These are phyloP conservation scores for Caenorhabditis parvicauda DNA, from an alignment of 2,888 invertebrate genomes.

Conservation along the genomic window DNA sequence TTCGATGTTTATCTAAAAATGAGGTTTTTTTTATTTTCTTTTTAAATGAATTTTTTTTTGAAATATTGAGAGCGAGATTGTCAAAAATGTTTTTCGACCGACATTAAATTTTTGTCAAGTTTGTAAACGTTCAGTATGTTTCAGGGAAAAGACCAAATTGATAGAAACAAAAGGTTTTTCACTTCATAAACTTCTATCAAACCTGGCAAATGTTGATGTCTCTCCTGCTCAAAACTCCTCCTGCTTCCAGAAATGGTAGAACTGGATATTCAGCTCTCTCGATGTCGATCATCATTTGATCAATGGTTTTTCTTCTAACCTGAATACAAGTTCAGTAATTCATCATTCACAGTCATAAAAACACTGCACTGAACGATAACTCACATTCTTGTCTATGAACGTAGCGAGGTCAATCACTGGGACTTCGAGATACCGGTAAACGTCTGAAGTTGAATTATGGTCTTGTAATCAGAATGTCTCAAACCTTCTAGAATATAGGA, in stretches of 20 bases:
- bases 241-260: constrained; percentile 26
- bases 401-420: constrained; percentile 28
- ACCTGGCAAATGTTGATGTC: constrained; percentile 37
- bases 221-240: constrained; percentile 19
- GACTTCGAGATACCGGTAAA: constrained; percentile 36
- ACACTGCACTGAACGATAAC: too few species aligned
- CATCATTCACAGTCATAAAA: too few species aligned
- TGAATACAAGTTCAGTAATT: constrained; percentile 1
- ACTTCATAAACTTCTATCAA: not conserved
- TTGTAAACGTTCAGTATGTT: not conserved
- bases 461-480: not conserved
- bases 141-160: not conserved
- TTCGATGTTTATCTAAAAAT: constrained; percentile 38
- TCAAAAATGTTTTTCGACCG: too few species aligned
- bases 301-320: constrained; percentile 18
- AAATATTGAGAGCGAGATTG: not conserved
- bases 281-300: constrained; percentile 40
- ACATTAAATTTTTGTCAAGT: not conserved
- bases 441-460: constrained; percentile 13
- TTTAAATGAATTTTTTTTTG: too few species aligned
- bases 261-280: constrained; percentile 41
- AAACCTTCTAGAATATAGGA: constrained; percentile 34
- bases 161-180: not conserved
- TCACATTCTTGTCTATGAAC: constrained; percentile 26
- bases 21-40: too few species aligned